Conservation (phyloP, 2,888 invertebrate species). For the Autographa gamma region DNA sequence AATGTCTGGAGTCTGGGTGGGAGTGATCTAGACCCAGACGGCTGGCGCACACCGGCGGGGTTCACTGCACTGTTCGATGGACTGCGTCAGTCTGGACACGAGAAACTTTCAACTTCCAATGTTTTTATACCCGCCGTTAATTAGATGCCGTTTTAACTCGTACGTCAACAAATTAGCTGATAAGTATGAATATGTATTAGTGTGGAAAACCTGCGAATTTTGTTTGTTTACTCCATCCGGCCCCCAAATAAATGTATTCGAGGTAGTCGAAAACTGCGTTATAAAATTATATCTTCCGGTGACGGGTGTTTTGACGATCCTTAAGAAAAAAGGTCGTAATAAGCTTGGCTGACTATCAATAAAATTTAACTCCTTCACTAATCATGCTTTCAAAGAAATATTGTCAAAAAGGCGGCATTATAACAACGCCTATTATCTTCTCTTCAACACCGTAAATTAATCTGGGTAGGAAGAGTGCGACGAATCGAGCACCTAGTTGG, state of each 20-base stretch:
- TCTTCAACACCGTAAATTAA: slow-evolving; percentile 86
- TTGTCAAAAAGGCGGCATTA: slow-evolving; percentile 74
- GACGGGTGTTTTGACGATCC: slow-evolving; percentile 7
- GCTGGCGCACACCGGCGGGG: slow-evolving; percentile 53
- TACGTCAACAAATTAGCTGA: slow-evolving; percentile 33
- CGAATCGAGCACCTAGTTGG: slow-evolving; percentile 66
- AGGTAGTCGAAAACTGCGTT: slow-evolving; percentile 16
- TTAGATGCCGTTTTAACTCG: slow-evolving; percentile 46
- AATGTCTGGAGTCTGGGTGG: slow-evolving; percentile 62
- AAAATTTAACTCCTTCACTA: slow-evolving; percentile 44
- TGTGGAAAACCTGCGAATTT: slow-evolving; percentile 12
- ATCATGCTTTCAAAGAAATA: slow-evolving; percentile 62
- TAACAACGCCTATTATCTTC: slow-evolving; percentile 84
- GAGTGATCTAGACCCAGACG: slow-evolving; percentile 66
- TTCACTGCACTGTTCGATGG: slow-evolving; percentile 67
- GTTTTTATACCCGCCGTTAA: slow-evolving; percentile 47
- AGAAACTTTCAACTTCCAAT: slow-evolving; percentile 49
- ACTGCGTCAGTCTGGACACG: slow-evolving; percentile 58
- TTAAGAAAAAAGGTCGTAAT: slow-evolving; percentile 10
- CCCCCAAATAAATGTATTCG: neutral
- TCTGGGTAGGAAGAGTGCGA: slow-evolving; percentile 73
- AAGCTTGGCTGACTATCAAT: slow-evolving; percentile 29
- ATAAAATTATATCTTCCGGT: slow-evolving; percentile 9
- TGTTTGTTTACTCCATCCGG: neutral
- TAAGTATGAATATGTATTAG: slow-evolving; percentile 18